Evolutionary conservation across 2,113 vertebrate genomes (phyloP).

Genomic region (Gnathonemus echidnorhynchus): DNA sequence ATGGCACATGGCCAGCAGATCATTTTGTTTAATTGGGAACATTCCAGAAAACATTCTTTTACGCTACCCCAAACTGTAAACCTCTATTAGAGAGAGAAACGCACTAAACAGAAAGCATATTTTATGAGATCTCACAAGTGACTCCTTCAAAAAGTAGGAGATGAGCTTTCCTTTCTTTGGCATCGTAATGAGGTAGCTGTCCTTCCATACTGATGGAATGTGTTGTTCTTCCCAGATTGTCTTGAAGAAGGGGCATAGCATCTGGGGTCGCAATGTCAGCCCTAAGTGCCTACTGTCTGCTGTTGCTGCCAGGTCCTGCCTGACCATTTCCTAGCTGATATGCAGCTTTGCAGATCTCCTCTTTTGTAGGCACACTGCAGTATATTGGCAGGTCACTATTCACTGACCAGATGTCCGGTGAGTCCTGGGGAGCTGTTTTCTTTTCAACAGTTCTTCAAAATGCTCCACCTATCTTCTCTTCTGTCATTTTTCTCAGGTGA

Average conservation of each 20-base stretch:
- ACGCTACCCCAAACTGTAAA: background rate
- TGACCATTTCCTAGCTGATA: background rate
- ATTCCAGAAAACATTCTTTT: background rate
- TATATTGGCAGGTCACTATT: background rate
- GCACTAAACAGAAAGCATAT: background rate
- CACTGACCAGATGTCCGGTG: background rate
- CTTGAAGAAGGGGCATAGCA: background rate
- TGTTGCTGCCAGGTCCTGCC: background rate
- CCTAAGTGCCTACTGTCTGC: background rate
- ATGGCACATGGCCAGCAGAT: background rate
- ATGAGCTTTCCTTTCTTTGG: background rate
- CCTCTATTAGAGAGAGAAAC: background rate
- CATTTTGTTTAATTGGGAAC: background rate
- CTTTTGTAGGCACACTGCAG: background rate
- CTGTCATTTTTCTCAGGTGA: background rate
- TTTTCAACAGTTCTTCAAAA: background rate
- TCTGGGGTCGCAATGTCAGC: background rate
- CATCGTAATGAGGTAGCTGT: background rate
- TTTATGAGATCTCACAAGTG: background rate
- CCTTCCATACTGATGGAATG: background rate
- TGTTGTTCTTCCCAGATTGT: background rate
- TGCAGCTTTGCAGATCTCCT: background rate
- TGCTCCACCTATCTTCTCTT: background rate
- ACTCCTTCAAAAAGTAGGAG: background rate
- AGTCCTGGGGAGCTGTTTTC: too few relatives aligned